phyloP scores from a whole-genome alignment of 2,797 vertebrate species.

The Apodemus agrarius region DNA sequence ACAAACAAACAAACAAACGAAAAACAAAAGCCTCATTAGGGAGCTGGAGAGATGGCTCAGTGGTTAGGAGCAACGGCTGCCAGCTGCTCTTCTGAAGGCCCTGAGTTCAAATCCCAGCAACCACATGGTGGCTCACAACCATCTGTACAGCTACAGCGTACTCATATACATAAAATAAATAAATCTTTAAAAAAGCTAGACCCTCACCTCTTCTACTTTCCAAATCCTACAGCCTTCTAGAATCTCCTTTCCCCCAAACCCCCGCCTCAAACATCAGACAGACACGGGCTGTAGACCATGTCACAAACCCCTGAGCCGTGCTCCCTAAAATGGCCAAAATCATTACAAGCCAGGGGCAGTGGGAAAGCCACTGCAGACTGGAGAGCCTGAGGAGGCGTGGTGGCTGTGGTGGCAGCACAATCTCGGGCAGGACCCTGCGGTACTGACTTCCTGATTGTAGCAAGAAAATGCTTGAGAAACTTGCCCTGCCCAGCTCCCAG shows the following conservation, averaged over 20 bases:
- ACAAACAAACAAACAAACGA: no score
- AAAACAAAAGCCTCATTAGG: no score
- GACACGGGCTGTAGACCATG: background rate
- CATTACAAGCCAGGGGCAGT: background rate
- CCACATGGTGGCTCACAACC: no score
- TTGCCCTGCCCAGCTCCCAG: background rate
- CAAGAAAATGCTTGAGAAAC: background rate
- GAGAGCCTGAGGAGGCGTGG: background rate
- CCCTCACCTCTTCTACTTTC: background rate
- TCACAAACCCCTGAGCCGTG: background rate
- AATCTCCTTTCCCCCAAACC: background rate
- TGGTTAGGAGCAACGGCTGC: no score
- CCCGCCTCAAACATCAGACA: no score
- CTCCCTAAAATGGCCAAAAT: background rate
- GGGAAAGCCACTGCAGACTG: background rate
- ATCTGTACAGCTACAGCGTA: no score
- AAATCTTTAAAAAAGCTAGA: background rate
- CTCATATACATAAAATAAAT: no score
- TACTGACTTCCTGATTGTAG: background rate
- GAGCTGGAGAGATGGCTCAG: no score
- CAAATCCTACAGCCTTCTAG: background rate
- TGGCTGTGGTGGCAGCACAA: background rate
- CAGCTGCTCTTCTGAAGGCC: no score
- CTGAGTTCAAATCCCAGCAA: no score
- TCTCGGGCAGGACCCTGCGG: background rate